Evolutionary conservation across 2,888 invertebrate species (phyloP), one percentile per base, ranked within the genome.

Genomic region (Smittia sp.): DNA sequence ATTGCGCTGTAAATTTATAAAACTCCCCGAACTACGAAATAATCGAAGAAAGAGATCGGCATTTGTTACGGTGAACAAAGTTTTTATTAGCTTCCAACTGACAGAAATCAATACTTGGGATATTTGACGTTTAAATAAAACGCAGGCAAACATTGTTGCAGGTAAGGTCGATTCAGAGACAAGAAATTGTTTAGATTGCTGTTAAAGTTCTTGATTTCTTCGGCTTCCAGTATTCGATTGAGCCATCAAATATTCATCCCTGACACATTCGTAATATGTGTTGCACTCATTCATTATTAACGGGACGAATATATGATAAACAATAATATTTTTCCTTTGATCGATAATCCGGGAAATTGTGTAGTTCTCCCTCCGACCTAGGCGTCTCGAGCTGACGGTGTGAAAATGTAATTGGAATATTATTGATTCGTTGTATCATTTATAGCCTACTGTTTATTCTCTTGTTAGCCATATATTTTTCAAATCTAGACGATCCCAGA

Each of bases 341-440:
- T 46, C 46, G n/a, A n/a, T n/a, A n/a, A n/a, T n/a, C n/a, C n/a
- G n/a, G n/a, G n/a, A n/a, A n/a, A n/a, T n/a, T n/a, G n/a, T 46
- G 46, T 46, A 46, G 15, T 46, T 46, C 11, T 46, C 15, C 46
- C 58, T 58, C 9, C 58, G 18, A 15, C 22, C 58, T 15, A 58
- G 1, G 20, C 22, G 58, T 18, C 58, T 22, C 58, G 18, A 18
- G 58, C 22, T n/a, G 18, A 25, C 20, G 22, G 63, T 63, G 63
- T 63, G 63, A 63, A 63, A 63, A 63, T 27, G 27, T 63, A 63
- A 63, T 63, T 63, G 63, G 63, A 63, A 63, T 27, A 22, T 63
- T 63, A 63, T 63, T 63, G 63, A 63, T 63, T 63, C n/a, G 13
- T 58, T 18, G 20, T 58, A 58, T 58, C 22, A 58, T 58, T 22